Evolutionary conservation across 2,888 invertebrate species (phyloP).

Genomic region (Machimus rusticus): DNA sequence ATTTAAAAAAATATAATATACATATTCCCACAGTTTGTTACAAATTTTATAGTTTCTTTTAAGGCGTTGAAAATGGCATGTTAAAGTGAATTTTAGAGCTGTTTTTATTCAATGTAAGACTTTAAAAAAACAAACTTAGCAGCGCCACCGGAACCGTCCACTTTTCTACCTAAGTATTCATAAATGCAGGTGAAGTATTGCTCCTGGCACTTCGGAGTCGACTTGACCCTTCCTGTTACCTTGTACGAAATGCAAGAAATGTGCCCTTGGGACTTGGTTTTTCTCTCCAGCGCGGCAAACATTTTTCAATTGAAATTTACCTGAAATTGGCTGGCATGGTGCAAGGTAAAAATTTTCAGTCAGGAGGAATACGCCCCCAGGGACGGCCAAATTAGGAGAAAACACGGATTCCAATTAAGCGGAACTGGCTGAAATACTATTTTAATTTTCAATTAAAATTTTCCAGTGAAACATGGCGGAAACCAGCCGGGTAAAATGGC

Average conservation of each 20-base stretch:
- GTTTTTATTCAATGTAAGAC: neutral
- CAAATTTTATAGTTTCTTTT: no score
- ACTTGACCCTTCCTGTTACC: neutral
- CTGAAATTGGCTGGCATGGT: neutral
- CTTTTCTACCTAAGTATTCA: neutral
- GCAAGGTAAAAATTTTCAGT: neutral
- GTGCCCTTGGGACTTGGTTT: neutral
- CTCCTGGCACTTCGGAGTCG: neutral
- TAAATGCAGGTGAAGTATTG: neutral
- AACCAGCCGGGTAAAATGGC: neutral
- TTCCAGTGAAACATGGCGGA: neutral
- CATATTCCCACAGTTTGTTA: no score
- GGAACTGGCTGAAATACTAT: constrained; percentile 4
- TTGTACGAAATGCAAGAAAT: neutral
- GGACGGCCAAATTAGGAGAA: neutral
- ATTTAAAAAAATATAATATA: no score
- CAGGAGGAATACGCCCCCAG: neutral
- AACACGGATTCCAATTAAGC: constrained; percentile 3
- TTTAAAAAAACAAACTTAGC: neutral
- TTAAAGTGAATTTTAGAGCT: no score
- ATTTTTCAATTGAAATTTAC: neutral
- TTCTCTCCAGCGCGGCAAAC: neutral
- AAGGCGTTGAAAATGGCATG: no score
- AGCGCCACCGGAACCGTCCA: neutral
- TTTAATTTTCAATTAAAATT: constrained; percentile 26